phyloP scores from a whole-genome alignment of 2,888 invertebrate species.

The Polydrusus tereticollis region DNA sequence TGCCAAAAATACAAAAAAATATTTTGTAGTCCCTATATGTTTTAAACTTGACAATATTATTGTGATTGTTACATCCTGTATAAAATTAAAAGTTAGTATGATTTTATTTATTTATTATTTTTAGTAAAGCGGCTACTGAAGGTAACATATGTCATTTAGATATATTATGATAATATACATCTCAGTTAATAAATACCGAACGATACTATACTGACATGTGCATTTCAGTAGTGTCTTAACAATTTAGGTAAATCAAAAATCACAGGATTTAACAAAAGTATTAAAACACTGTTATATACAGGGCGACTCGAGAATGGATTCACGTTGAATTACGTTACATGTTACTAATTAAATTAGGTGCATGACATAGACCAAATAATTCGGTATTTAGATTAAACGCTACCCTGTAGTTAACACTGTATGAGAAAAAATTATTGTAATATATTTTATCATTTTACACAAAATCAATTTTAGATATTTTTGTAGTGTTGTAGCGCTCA shows the following conservation, averaged over 20 bases:
- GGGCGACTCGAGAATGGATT: neutral
- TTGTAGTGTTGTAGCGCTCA: slow-evolving; percentile 35
- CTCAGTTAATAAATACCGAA: no score
- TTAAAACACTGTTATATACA: neutral
- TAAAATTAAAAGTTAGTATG: neutral
- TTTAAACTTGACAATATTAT: slow-evolving; percentile 26
- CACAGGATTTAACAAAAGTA: slow-evolving; percentile 8
- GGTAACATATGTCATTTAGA: no score
- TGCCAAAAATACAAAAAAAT: slow-evolving; percentile 19
- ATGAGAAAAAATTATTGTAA: slow-evolving; percentile 15
- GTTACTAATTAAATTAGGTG: no score
- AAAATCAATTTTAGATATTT: slow-evolving; percentile 6
- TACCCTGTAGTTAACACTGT: slow-evolving; percentile 15
- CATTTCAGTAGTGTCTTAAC: no score
- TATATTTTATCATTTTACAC: neutral
- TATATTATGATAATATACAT: no score
- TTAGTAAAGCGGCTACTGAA: neutral
- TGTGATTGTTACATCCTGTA: slow-evolving; percentile 20
- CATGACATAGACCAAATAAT: no score
- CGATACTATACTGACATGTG: no score
- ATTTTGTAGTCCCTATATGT: slow-evolving; percentile 8
- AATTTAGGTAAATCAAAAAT: neutral
- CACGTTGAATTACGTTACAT: no score
- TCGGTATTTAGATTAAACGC: no score
- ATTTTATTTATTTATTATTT: slow-evolving; percentile 10